Evolutionary conservation across 1,140 invertebrate species (phyloP).

Genomic region (Heliothis subflexa): DNA sequence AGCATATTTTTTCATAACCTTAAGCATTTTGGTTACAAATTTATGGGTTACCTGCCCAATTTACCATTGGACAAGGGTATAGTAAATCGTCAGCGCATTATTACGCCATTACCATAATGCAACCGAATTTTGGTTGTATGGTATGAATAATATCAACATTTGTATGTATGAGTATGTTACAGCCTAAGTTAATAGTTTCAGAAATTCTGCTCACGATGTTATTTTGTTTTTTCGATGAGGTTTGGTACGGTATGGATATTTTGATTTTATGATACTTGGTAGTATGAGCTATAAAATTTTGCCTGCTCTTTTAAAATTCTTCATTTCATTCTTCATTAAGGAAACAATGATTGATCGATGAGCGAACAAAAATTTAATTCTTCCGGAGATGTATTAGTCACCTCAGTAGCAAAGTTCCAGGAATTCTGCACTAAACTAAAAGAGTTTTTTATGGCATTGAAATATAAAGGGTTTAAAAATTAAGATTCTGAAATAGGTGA

Average conservation of each 20-base stretch:
- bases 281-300: not conserved
- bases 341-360: too few species aligned
- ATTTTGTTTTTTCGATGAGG: conserved; percentile 7
- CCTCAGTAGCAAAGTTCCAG: too few species aligned
- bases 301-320: too few species aligned
- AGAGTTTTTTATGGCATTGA: too few species aligned
- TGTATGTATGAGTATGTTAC: conserved; percentile 51
- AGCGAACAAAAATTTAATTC: too few species aligned
- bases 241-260: not conserved
- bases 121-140: conserved; percentile 53
- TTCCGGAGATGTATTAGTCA: too few species aligned
- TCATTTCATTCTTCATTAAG: too few species aligned
- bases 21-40: conserved; percentile 44
- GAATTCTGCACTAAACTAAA: too few species aligned
- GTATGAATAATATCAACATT: conserved; percentile 61
- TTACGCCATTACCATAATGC: conserved; percentile 67
- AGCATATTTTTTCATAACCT: conserved; percentile 50
- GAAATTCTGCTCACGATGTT: conserved; percentile 18
- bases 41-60: conserved; percentile 46
- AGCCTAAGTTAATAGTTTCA: conserved; percentile 24
- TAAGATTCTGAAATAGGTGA: too few species aligned
- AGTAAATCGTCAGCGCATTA: conserved; percentile 59
- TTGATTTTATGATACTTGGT: not conserved
- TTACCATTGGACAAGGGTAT: conserved; percentile 52
- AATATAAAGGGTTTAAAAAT: too few species aligned